Evolutionary conservation across 2,888 invertebrate species (phyloP).

Genomic region (Volucella zonaria): DNA sequence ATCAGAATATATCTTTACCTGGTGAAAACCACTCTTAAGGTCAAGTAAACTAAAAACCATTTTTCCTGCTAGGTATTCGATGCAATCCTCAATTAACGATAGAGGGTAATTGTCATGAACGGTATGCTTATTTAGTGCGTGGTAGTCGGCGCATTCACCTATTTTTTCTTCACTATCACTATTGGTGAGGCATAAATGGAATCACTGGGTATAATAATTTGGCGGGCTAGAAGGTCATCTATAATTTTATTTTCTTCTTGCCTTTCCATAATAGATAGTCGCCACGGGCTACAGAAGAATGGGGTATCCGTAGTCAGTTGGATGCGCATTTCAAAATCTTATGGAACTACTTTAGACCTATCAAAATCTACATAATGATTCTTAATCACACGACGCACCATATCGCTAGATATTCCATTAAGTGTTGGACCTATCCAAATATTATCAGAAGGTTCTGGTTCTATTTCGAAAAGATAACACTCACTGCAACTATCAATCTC

Average conservation of each 20-base stretch:
- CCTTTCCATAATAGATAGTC: constrained; percentile 16
- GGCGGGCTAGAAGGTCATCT: not conserved
- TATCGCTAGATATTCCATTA: too few relatives aligned
- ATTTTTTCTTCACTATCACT: constrained; percentile 15
- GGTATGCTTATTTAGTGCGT: constrained; percentile 24
- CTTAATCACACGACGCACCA: too few relatives aligned
- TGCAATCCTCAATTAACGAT: constrained; percentile 24
- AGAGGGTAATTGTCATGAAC: constrained; percentile 22
- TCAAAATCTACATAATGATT: too few relatives aligned
- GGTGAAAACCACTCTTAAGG: constrained; percentile 28
- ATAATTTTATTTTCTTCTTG: not conserved
- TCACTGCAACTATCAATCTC: too few relatives aligned
- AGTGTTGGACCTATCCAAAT: too few relatives aligned
- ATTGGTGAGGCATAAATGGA: constrained; percentile 25
- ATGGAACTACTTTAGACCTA: too few relatives aligned
- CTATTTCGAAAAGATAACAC: too few relatives aligned
- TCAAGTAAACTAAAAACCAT: constrained; percentile 12
- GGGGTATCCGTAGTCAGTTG: constrained; percentile 13
- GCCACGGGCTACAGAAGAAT: constrained; percentile 16
- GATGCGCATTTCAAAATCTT: too few relatives aligned
- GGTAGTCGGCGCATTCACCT: constrained; percentile 32
- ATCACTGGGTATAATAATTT: constrained; percentile 19
- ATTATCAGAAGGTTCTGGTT: too few relatives aligned
- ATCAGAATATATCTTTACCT: too few relatives aligned
- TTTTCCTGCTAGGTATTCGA: too few relatives aligned